Evolutionary conservation across 1,140 invertebrate genomes (phyloP).

Genomic region (Scaptomyza graminum): DNA sequence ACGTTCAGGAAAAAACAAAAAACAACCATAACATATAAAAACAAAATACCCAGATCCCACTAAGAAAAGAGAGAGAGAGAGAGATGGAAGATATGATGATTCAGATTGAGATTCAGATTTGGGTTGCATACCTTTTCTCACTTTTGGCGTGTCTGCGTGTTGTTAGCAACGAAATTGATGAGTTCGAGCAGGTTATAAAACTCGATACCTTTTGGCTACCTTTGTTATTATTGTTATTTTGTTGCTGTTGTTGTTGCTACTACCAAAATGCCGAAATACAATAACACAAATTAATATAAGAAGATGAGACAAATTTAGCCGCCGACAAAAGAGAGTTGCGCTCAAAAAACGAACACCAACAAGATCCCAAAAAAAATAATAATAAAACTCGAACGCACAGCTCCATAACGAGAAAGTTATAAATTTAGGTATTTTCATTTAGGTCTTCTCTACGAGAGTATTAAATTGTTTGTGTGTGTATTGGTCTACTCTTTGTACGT

Average conservation of each 20-base stretch:
- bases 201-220: constrained; percentile 78
- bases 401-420: constrained; percentile 82
- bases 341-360: neutral
- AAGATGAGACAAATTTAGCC: constrained; percentile 81
- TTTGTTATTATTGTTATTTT: constrained; percentile 56
- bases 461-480: too few relatives aligned
- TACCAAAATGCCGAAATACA: constrained; percentile 70
- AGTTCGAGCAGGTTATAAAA: constrained; percentile 82
- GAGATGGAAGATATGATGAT: constrained; percentile 53
- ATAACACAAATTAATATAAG: constrained; percentile 82
- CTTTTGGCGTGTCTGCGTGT: constrained; percentile 79
- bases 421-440: constrained; percentile 79
- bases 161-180: constrained; percentile 81
- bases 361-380: neutral
- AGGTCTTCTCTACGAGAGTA: neutral
- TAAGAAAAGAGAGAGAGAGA: neutral
- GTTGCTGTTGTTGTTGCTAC: constrained; percentile 38
- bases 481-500: constrained; percentile 4
- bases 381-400: constrained; percentile 20
- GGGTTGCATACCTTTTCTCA: constrained; percentile 76
- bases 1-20: constrained; percentile 29
- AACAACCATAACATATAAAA: constrained; percentile 25
- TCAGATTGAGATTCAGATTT: constrained; percentile 50
- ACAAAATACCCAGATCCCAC: constrained; percentile 27
- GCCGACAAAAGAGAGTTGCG: constrained; percentile 70